Evolutionary conservation across 1,140 invertebrate genomes (phyloP).

Genomic region (Drosophila obscura): DNA sequence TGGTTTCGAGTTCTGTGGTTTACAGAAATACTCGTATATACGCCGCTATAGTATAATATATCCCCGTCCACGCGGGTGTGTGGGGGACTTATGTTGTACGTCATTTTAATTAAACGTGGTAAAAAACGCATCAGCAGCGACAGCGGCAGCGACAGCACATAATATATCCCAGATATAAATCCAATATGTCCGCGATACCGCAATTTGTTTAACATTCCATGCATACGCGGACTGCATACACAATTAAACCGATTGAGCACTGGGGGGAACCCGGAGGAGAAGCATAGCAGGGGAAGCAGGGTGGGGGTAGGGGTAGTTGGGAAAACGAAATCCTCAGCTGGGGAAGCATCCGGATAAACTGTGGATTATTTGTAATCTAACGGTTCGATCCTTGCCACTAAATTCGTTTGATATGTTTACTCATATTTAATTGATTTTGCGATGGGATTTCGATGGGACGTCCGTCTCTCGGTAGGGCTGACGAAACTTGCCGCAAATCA

Average conservation of each 20-base stretch:
- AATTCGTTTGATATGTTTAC: conserved; percentile 31
- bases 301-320: no score
- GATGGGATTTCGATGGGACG: not conserved
- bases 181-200: conserved; percentile 37
- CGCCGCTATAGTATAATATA: not conserved
- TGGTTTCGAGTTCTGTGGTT: conserved; percentile 48
- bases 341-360: conserved; percentile 26
- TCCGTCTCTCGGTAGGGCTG: conserved; percentile 21
- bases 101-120: conserved; percentile 72
- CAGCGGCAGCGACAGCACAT: conserved; percentile 8
- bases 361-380: conserved; percentile 24
- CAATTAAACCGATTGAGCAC: conserved; percentile 56
- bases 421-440: conserved; percentile 45
- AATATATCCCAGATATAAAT: conserved; percentile 33
- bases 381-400: conserved; percentile 23
- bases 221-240: conserved; percentile 55
- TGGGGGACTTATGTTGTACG: conserved; percentile 5
- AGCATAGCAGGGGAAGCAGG: not conserved
- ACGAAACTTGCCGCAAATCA: conserved; percentile 43
- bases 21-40: not conserved
- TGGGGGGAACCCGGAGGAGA: no score
- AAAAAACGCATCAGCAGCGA: conserved; percentile 22
- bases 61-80: conserved; percentile 8
- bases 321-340: no score
- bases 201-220: conserved; percentile 64